These are phyloP conservation scores for Oscheius sp. DNA, from an alignment of 2,888 invertebrate species.

Conservation along the genomic window DNA sequence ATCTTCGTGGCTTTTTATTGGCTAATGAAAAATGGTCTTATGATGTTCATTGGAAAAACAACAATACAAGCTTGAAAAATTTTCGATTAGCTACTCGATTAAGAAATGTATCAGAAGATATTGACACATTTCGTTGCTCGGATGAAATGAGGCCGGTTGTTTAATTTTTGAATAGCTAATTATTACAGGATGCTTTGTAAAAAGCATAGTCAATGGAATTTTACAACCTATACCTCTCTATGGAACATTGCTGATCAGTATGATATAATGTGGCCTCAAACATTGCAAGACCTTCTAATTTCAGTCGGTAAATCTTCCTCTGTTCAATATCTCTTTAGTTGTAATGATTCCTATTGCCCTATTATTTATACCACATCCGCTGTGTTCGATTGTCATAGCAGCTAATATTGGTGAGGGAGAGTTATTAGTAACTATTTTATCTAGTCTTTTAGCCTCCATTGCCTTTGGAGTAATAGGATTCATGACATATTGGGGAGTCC, in stretches of 20 bases:
- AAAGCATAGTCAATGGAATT: constrained; percentile 35
- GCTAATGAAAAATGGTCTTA: constrained; percentile 55
- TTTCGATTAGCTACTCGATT: constrained; percentile 58
- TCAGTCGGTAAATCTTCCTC: constrained; percentile 39
- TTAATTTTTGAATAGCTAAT: not conserved
- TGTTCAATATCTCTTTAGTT: constrained; percentile 26
- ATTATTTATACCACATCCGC: constrained; percentile 60
- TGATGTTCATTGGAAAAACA: constrained; percentile 46
- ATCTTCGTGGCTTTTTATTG: constrained; percentile 54
- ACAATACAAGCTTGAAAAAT: constrained; percentile 30
- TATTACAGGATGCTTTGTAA: constrained; percentile 40
- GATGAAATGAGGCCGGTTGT: constrained; percentile 42
- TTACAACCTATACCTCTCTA: constrained; percentile 56
- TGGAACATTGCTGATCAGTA: constrained; percentile 67
- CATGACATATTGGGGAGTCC: constrained; percentile 54
- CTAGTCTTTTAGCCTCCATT: constrained; percentile 58
- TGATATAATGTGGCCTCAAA: constrained; percentile 66
- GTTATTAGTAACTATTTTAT: constrained; percentile 11
- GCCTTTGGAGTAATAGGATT: constrained; percentile 64
- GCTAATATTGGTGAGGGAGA: constrained; percentile 37
- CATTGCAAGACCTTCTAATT: constrained; percentile 63
- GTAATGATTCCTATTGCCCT: constrained; percentile 64
- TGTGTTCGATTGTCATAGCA: constrained; percentile 60
- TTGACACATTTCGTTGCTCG: constrained; percentile 52
- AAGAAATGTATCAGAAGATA: constrained; percentile 47